Conservation (phyloP, 2,113 vertebrate genomes). For the Hylia prasina region DNA sequence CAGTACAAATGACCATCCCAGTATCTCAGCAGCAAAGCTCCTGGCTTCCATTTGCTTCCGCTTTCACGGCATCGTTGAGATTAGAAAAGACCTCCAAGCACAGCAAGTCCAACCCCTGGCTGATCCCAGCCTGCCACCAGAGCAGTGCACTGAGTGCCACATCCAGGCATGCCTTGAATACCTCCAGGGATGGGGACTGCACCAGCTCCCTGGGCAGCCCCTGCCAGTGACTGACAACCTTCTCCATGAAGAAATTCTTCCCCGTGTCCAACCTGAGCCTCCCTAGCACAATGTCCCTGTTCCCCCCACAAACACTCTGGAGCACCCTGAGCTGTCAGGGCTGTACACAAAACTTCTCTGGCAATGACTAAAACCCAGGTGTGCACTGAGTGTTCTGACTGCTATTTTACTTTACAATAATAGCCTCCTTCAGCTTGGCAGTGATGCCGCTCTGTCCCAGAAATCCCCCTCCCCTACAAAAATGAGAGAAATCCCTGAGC, state of each 20-base stretch:
- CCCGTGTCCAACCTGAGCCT: background rate
- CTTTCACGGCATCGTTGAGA: background rate
- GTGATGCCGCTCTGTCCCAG: background rate
- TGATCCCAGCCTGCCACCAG: background rate
- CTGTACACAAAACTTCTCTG: background rate
- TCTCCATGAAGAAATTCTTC: background rate
- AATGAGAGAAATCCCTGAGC: background rate
- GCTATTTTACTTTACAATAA: background rate
- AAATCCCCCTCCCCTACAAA: background rate
- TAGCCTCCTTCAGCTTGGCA: background rate
- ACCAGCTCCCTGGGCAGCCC: background rate
- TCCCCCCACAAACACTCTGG: no score
- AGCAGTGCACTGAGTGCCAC: background rate
- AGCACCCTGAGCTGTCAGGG: background rate
- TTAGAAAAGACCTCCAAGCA: background rate
- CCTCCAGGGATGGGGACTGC: background rate
- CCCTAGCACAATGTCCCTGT: background rate
- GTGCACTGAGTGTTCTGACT: background rate
- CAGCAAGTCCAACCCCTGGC: background rate
- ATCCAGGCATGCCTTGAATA: rapidly evolving
- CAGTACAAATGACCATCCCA: background rate
- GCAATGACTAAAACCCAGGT: background rate
- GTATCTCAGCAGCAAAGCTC: background rate
- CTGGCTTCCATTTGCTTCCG: background rate
- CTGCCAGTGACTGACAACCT: background rate